Evolutionary conservation across 2,113 vertebrate species (phyloP), one percentile per base, ranked within the genome.

Genomic region (Hippocampus guttulatus): DNA sequence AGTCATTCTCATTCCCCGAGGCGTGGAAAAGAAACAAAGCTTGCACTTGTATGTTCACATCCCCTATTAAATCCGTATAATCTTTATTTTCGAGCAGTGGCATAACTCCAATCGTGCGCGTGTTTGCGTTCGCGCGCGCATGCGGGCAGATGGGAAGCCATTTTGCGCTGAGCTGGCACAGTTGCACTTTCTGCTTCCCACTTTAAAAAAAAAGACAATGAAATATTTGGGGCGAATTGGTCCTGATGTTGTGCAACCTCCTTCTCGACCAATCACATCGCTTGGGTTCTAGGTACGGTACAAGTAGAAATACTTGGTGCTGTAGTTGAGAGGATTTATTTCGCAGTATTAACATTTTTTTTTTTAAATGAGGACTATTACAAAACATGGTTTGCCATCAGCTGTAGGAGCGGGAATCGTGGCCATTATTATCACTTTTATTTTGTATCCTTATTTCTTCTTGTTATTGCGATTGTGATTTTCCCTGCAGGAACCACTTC

Each of bases 101-200:
- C 52, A 20, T 45, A 8, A 25, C 55, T 57, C 54, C 23, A 57
- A 25, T 12, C 23, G 43, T 14, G 43, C 33, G 68, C 27, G 67
- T 30, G 67, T 43, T 38, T 38, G 68, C 47, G 70, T 15, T 72
- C 52, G 84, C 78, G 75, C 8, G 70, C 52, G 84, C 78, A 75
- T 80, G 83, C 30, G 11, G 68, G 72, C 83, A 84, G 85, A 84
- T 82, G 80, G 78, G 41, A 63, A 65, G 71, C 79, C 79, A 83
- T 75, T 80, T 81, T 76, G 79, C 74, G 11, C 47, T 49, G 14
- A 49, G 47, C 47, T 49, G 47, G 47, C 47, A 68, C 79, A 77
- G 81, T 76, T 74, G 74, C 72, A 23, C 63, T 82, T 81, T 63
- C 78, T 27, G 61, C 67, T 70, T 75, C 57, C 73, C 75, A 67